Evolutionary conservation across 2,797 vertebrate genomes (phyloP).

Genomic region (Tapirus indicus): DNA sequence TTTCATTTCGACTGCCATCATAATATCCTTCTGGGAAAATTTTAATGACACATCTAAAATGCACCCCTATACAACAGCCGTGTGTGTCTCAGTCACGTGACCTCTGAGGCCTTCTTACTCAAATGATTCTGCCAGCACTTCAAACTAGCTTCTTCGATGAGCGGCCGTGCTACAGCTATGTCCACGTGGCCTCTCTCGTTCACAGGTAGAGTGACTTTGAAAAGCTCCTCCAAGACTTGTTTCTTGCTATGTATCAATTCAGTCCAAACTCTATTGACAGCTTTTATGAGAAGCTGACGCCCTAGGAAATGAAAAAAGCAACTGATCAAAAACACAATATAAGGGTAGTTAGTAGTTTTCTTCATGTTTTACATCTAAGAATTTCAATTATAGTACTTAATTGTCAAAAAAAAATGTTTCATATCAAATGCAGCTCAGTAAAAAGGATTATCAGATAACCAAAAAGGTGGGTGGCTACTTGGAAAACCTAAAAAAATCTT

Average conservation of each 20-base stretch:
- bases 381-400: conserved; percentile 27
- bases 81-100: background rate
- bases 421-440: background rate
- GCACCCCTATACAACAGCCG: accelerated
- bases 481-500: conserved; percentile 1
- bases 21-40: background rate
- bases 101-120: conserved; percentile 88
- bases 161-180: conserved; percentile 92
- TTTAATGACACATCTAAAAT: background rate
- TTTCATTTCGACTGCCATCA: background rate
- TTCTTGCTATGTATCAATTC: conserved; percentile 99
- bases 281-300: conserved; percentile 97
- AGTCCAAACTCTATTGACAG: conserved; percentile 98
- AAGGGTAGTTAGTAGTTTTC: background rate
- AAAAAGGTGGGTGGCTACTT: background rate
- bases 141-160: conserved; percentile 96
- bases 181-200: conserved; percentile 98
- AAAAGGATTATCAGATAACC: background rate
- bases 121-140: conserved; percentile 99
- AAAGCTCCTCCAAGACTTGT: conserved; percentile 97
- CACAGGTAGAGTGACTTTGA: conserved; percentile 96
- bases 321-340: background rate
- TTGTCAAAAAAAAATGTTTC: background rate
- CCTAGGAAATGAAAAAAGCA: conserved; percentile 87
- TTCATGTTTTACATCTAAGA: background rate